These are phyloP conservation scores for Cancer borealis DNA, from an alignment of 2,888 invertebrate genomes.

Conservation along the genomic window DNA sequence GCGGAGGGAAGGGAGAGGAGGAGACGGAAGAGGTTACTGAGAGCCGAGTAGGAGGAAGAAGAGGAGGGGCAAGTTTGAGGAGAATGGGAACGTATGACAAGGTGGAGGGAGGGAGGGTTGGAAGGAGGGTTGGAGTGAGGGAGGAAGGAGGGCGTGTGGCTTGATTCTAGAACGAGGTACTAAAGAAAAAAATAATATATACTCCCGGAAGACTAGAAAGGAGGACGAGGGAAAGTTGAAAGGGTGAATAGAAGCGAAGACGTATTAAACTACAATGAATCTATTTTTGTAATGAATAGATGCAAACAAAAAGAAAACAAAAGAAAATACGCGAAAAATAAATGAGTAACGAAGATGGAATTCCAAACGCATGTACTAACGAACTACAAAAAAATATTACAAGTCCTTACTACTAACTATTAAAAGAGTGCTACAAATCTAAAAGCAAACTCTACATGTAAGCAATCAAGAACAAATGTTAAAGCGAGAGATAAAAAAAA, in stretches of 20 bases:
- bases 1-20: constrained; percentile 37
- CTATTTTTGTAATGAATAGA: background rate
- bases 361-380: too few relatives aligned
- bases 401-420: too few relatives aligned
- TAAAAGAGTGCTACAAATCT: too few relatives aligned
- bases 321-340: background rate
- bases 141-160: background rate
- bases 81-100: background rate
- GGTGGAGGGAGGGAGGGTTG: background rate
- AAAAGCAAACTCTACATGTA: background rate
- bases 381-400: too few relatives aligned
- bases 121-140: background rate
- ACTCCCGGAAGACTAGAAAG: background rate
- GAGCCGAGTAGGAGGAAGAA: background rate
- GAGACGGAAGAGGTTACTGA: constrained; percentile 3
- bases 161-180: background rate
- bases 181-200: background rate
- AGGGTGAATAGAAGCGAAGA: background rate
- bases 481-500: constrained; percentile 22
- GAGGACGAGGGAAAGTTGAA: background rate
- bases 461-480: background rate
- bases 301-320: background rate
- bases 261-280: background rate
- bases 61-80: background rate
- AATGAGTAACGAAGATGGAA: background rate